A percentile compares a stretch with the other conserved stretches of the same genome.
Evolutionary conservation across 2,888 invertebrate species (phyloP).

Genomic region (Opisthograptis luteolata): DNA sequence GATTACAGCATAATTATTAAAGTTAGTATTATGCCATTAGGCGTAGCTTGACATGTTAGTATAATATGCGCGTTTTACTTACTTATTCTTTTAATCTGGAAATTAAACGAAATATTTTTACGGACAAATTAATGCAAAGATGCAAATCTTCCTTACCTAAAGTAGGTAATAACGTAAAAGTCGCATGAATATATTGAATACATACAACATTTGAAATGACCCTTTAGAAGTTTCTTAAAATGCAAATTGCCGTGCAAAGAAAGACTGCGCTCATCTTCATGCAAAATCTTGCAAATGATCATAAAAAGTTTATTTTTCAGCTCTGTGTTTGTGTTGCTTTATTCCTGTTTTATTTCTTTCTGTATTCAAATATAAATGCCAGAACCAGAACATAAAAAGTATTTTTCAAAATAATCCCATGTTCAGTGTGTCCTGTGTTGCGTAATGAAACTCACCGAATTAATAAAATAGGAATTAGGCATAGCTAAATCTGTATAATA

Average conservation of each 20-base stretch:
- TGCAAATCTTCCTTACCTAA: too few species aligned
- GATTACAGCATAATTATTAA: too few species aligned
- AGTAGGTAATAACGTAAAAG: background rate
- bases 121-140: too few species aligned
- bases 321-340: background rate
- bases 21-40: too few species aligned
- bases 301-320: conserved; percentile 5
- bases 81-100: too few species aligned
- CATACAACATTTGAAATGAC: background rate
- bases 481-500: conserved; percentile 35
- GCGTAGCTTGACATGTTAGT: too few species aligned
- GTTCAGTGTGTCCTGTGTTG: background rate
- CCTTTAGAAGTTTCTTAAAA: conserved; percentile 14
- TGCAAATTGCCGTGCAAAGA: conserved; percentile 13
- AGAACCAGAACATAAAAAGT: background rate
- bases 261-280: conserved; percentile 3
- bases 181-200: background rate
- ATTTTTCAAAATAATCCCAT: background rate
- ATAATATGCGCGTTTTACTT: too few species aligned
- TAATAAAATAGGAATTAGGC: conserved; percentile 18
- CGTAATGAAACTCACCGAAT: conserved; percentile 14
- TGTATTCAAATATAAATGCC: too few species aligned
- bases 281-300: conserved; percentile 8
- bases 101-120: too few species aligned
- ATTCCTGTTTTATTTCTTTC: background rate